Base-by-base conservation (phyloP, 92 coral and sea anemone species). In the Micromussa lordhowensis region DNA sequence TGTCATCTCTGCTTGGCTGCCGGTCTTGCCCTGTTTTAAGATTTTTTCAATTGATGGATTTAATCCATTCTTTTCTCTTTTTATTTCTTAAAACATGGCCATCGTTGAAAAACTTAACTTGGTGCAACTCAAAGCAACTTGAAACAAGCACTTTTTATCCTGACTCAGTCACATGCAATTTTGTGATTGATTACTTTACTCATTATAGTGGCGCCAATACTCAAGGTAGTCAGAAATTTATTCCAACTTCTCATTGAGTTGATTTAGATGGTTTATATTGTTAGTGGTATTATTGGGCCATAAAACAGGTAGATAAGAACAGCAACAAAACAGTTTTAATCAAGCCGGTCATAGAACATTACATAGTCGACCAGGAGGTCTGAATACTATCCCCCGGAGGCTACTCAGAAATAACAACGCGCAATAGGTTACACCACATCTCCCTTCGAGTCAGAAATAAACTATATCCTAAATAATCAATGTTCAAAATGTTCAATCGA, bases 1-100 rank as follows among this genome's bases (percentile, higher is more conserved):
- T 35, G 73, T 75, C 59, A 68, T 83, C 94, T 1, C 66, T 68
- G 61, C 14, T 54, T 76, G 91, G 91, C 35, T 80, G 74, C 94
- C 93, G 87, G 82, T 86, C 87, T 40, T 91, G 87, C 17, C 87
- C 83, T 31, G 88, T 87, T 53, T 86, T 82, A 34, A 40, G 48
- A 57, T 86, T 69, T 77, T 86, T 86, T 15, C 88, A 88, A 76
- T 91, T 81, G 19, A 86, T 74, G 48, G 88, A 78, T 57, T 90
- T 86, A 69, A 91, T 61, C 91, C 91, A 87, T 59, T 76, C 53
- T 40, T 22, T 34, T 36, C 88, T 75, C n/a, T n/a, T 77, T 77
- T 77, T 49, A 63, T 77, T 77, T 49, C n/a, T n/a, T n/a, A n/a
- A n/a, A n/a, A n/a, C n/a, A n/a, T n/a, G n/a, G 79, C 58, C 10